A percentile compares a stretch with the other conserved stretches of the same genome.
These are phyloP conservation scores for Myiozetetes cayanensis DNA, from an alignment of 2,113 vertebrate species.

Conservation along the genomic window DNA sequence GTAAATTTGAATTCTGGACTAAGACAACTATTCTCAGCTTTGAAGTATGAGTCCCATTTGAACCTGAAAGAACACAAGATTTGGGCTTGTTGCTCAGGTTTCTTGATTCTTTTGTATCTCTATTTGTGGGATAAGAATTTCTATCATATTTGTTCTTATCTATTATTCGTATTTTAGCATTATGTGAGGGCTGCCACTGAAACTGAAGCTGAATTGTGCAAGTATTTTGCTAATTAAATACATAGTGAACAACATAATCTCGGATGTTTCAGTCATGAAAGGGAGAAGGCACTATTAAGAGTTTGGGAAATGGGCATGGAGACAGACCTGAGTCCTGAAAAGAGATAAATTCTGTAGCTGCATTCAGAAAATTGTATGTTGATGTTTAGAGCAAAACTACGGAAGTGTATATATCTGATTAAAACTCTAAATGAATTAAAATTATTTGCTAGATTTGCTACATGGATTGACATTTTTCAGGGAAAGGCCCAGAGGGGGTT, in stretches of 20 bases:
- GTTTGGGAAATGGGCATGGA: not conserved
- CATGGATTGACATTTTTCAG: not conserved
- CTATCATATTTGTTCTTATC: not conserved
- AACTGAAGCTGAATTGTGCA: not conserved
- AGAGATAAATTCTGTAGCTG: not conserved
- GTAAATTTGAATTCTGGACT: slow-evolving; percentile 20
- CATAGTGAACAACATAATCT: not conserved
- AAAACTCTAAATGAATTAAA: not conserved
- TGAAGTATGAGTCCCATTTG: slow-evolving; percentile 26
- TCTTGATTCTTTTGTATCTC: not conserved
- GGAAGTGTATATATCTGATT: not conserved
- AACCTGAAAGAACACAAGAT: not conserved
- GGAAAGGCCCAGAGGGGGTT: not conserved
- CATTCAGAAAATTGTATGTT: not conserved
- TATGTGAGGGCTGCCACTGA: not conserved
- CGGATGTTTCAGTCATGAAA: not conserved
- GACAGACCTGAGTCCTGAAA: not conserved
- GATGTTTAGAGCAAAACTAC: not conserved
- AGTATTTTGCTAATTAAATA: not conserved
- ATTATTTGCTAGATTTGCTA: not conserved
- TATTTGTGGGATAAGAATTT: not conserved
- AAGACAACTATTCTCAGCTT: slow-evolving; percentile 23
- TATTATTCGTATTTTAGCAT: not conserved
- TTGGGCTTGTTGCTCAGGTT: not conserved
- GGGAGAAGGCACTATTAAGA: not conserved